phyloP scores from a whole-genome alignment of 2,888 invertebrate species.

The Germaria angustata region DNA sequence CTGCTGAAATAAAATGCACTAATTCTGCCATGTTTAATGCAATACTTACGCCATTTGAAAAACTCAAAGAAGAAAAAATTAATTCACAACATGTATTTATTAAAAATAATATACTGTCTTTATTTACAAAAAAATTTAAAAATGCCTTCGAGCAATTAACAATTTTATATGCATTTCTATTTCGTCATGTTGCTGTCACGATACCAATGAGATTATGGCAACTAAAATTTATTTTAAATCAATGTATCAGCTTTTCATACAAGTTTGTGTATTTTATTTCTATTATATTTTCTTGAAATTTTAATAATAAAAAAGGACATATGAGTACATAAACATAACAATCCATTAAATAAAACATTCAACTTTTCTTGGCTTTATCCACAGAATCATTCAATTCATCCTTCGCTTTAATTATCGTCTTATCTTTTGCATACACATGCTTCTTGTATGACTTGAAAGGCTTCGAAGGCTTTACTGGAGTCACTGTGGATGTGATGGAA shows the following conservation, averaged over 20 bases:
- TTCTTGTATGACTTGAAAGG: constrained; percentile 40
- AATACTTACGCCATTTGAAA: too few species aligned
- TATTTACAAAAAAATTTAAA: constrained; percentile 39
- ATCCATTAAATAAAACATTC: constrained; percentile 20
- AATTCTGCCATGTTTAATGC: too few species aligned
- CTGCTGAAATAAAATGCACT: too few species aligned
- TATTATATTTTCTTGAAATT: background rate
- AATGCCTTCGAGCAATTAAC: background rate
- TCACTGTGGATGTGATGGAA: background rate
- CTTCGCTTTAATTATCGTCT: constrained; percentile 4
- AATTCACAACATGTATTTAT: too few species aligned
- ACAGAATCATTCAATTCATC: constrained; percentile 30
- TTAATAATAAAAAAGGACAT: background rate
- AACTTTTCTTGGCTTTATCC: constrained; percentile 48
- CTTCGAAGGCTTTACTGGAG: background rate
- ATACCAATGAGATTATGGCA: constrained; percentile 64
- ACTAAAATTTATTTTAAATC: background rate
- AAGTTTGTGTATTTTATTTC: constrained; percentile 21
- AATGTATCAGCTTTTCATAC: background rate
- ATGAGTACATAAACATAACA: background rate
- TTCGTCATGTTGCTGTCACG: background rate
- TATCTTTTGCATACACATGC: constrained; percentile 49
- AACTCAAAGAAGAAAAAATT: too few species aligned
- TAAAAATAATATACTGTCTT: background rate
- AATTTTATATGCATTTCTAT: background rate